Evolutionary conservation across 2,113 vertebrate species (phyloP).

Genomic region (Columba janthina): DNA sequence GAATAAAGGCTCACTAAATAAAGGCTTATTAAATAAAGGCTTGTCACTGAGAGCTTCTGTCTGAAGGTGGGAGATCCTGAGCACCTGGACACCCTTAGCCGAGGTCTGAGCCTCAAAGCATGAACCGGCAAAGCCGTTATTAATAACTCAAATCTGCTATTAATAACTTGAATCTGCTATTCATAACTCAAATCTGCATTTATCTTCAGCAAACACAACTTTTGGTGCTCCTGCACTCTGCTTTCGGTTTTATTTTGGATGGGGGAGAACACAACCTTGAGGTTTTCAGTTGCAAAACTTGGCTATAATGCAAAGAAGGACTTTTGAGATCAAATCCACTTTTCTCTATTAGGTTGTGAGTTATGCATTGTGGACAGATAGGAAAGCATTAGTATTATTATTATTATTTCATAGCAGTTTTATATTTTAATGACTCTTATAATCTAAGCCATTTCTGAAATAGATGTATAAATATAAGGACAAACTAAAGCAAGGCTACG

Average conservation of each 20-base stretch:
- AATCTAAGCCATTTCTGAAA: not conserved
- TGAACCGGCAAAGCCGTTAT: not conserved
- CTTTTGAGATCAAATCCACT: not conserved
- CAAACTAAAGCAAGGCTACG: not conserved
- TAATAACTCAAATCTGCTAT: not conserved
- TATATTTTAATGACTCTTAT: not conserved
- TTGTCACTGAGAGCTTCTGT: not conserved
- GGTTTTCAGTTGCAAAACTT: not conserved
- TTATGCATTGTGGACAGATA: not conserved
- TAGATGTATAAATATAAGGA: not conserved
- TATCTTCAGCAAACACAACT: not conserved
- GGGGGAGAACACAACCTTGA: no score
- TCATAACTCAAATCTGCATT: not conserved
- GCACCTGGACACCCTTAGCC: not conserved
- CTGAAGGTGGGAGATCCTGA: not conserved
- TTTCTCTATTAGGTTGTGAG: no score
- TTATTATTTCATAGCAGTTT: not conserved
- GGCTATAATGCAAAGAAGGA: not conserved
- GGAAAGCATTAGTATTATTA: not conserved
- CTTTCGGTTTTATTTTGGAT: not conserved
- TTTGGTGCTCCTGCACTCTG: not conserved
- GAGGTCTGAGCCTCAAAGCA: not conserved
- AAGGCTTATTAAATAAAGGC: no score
- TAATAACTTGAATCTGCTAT: not conserved
- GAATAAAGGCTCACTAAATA: no score